A percentile compares a stretch with the other conserved stretches of the same genome.
These are phyloP conservation scores for Rhyacichthys aspro DNA, from an alignment of 2,797 vertebrate species.

Conservation along the genomic window DNA sequence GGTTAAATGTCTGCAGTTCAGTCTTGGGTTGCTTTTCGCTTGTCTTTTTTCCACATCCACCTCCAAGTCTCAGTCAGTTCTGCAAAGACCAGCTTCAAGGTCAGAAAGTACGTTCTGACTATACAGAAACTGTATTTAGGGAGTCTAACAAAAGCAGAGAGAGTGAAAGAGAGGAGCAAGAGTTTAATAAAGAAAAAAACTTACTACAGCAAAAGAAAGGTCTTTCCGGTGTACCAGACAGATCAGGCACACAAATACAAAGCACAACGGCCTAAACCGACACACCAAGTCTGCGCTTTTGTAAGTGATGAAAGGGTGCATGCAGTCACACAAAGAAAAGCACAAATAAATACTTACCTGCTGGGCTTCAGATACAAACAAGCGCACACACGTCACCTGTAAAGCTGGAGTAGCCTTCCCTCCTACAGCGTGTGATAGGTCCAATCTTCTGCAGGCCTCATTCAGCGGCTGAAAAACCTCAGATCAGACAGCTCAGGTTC, in stretches of 20 bases:
- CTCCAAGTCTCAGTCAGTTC: conserved; percentile 41
- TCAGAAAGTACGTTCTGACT: conserved; percentile 49
- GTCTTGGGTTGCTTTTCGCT: conserved; percentile 27
- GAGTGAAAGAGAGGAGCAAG: conserved; percentile 1
- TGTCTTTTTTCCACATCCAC: conserved; percentile 30
- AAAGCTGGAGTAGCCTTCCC: conserved; percentile 89
- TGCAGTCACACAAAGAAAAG: conserved; percentile 37
- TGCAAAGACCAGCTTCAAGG: conserved; percentile 48
- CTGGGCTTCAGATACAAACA: conserved; percentile 21
- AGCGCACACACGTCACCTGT: conserved; percentile 74
- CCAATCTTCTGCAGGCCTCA: conserved; percentile 86
- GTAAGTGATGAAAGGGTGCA: conserved; percentile 47
- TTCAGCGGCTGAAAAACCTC: conserved; percentile 79
- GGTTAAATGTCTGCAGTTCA: conserved; percentile 44
- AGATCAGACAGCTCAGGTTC: conserved; percentile 84
- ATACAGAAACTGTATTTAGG: conserved; percentile 41
- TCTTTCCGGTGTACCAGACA: conserved; percentile 39
- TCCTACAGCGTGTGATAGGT: conserved; percentile 83
- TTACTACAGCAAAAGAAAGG: conserved; percentile 14
- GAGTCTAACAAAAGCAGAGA: conserved; percentile 43
- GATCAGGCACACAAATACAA: conserved; percentile 56
- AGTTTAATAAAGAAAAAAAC: conserved; percentile 35
- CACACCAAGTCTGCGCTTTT: conserved; percentile 47
- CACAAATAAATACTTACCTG: conserved; percentile 47
- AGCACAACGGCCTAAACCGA: conserved; percentile 38